Evolutionary conservation across 2,888 invertebrate genomes (phyloP).

Genomic region (Ariolimax columbianus): DNA sequence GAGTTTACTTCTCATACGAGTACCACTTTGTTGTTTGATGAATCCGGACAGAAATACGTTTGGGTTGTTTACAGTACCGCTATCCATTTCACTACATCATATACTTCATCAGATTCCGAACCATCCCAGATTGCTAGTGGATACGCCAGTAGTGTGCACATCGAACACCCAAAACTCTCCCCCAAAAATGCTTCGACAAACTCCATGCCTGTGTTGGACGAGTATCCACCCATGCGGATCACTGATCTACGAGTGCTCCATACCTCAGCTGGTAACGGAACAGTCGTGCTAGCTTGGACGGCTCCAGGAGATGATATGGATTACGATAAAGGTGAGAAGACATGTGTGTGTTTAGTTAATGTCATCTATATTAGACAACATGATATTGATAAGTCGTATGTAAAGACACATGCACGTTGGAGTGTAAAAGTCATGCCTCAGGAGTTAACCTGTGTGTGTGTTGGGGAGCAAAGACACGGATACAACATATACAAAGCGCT

Average conservation of each 20-base stretch:
- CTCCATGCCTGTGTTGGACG: background rate
- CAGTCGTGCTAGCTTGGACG: slow-evolving; percentile 64
- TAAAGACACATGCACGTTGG: too few species aligned
- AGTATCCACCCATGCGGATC: slow-evolving; percentile 62
- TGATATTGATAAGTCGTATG: too few species aligned
- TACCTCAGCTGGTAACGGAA: slow-evolving; percentile 57
- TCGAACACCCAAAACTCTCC: slow-evolving; percentile 24
- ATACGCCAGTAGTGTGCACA: slow-evolving; percentile 49
- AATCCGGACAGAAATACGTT: too few species aligned
- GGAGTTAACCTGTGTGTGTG: too few species aligned
- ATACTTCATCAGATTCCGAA: slow-evolving; percentile 8
- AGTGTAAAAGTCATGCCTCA: too few species aligned
- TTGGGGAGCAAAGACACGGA: too few species aligned
- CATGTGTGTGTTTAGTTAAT: background rate
- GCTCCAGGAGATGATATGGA: slow-evolving; percentile 68
- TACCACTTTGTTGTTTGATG: too few species aligned
- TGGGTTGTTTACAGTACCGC: too few species aligned
- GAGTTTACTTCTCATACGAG: too few species aligned
- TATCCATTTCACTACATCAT: too few species aligned
- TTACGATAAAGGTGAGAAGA: slow-evolving; percentile 60
- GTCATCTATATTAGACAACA: too few species aligned
- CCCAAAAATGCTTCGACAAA: background rate
- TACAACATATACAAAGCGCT: too few species aligned
- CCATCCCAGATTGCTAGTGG: slow-evolving; percentile 24
- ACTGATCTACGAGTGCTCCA: slow-evolving; percentile 62